A percentile compares a stretch with the other conserved stretches of the same genome.
Conservation (phyloP, 2,888 invertebrate genomes). For the Hanleya hanleyi region DNA sequence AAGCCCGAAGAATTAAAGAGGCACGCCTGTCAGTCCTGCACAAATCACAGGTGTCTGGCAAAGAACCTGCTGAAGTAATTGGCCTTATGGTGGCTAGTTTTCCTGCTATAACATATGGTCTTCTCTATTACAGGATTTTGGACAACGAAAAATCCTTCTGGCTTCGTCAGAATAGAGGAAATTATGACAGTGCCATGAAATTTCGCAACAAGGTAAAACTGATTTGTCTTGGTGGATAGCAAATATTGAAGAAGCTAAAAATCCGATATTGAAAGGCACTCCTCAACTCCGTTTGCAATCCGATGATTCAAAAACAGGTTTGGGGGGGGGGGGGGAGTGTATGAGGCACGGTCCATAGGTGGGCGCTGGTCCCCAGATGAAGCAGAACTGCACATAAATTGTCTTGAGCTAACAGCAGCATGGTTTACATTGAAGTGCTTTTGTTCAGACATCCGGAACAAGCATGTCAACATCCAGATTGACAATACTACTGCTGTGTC, state of each 20-base stretch:
- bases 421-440: background rate
- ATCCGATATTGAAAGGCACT: background rate
- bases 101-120: background rate
- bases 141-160: background rate
- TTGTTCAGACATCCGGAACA: background rate
- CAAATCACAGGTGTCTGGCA: background rate
- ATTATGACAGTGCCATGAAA: no score
- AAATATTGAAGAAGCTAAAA: background rate
- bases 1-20: background rate
- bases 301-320: background rate
- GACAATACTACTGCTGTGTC: constrained; percentile 1
- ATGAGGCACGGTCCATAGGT: background rate
- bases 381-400: background rate
- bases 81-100: background rate
- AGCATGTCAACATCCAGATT: background rate
- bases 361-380: background rate
- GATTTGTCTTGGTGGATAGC: constrained; percentile 6
- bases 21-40: background rate
- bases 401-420: background rate
- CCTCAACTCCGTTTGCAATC: background rate
- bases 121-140: background rate
- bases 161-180: background rate
- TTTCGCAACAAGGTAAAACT: no score
- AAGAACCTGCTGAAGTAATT: background rate
- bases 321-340: background rate